phyloP scores from a whole-genome alignment of 2,888 invertebrate species.

The Trissolcus brochymenae region DNA sequence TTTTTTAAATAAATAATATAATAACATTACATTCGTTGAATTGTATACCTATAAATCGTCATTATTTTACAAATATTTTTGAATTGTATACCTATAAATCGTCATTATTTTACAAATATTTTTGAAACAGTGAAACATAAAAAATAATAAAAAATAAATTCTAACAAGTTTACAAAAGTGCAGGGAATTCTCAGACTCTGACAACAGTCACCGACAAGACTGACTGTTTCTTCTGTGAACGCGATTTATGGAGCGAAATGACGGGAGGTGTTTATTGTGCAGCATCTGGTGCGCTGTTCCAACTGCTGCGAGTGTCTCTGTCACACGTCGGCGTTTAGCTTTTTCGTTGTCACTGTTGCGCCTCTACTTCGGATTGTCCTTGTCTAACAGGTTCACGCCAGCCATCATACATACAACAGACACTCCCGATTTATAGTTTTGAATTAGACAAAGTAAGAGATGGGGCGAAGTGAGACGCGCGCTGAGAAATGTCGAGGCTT shows the following conservation, averaged over 20 bases:
- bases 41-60: no score
- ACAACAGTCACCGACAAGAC: conserved; percentile 61
- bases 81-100: no score
- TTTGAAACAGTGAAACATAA: background rate
- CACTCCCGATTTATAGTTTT: conserved; percentile 76
- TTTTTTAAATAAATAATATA: no score
- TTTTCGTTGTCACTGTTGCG: conserved; percentile 27
- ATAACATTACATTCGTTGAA: no score
- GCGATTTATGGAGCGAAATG: conserved; percentile 76
- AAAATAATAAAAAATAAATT: conserved; percentile 4
- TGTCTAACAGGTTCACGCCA: conserved; percentile 51
- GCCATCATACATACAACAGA: conserved; percentile 75
- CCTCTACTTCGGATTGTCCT: conserved; percentile 32
- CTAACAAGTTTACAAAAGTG: background rate
- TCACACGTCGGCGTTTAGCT: conserved; percentile 42
- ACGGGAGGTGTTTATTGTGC: conserved; percentile 77
- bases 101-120: background rate
- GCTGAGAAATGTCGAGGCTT: conserved; percentile 46
- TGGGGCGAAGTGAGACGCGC: conserved; percentile 36
- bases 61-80: background rate
- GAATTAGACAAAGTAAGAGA: conserved; percentile 72
- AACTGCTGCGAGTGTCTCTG: conserved; percentile 39
- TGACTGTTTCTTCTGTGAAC: conserved; percentile 75
- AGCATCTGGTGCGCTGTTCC: conserved; percentile 70
- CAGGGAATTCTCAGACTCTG: conserved; percentile 38